These are phyloP conservation scores for Psococerastis gibbosa DNA, from an alignment of 2,888 invertebrate species.

Conservation along the genomic window DNA sequence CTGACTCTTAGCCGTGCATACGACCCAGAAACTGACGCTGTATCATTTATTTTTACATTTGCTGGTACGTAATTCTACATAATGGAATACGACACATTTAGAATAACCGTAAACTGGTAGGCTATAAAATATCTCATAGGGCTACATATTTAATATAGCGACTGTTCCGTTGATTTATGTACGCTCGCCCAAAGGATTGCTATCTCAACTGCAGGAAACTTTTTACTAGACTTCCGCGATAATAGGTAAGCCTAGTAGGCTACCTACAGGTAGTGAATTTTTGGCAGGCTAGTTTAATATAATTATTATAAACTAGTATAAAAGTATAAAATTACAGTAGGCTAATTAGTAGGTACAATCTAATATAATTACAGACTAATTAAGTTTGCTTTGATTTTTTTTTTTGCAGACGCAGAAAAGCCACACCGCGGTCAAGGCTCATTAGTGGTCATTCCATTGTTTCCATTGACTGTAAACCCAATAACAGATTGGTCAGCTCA, in stretches of 20 bases:
- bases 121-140: constrained; percentile 1
- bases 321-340: too few species aligned
- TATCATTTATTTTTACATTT: constrained; percentile 68
- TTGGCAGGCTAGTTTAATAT: too few species aligned
- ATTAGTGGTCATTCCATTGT: constrained; percentile 50
- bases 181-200: too few species aligned
- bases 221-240: too few species aligned
- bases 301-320: too few species aligned
- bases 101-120: constrained; percentile 2
- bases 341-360: too few species aligned
- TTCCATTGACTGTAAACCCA: constrained; percentile 39
- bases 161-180: neutral
- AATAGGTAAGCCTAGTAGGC: too few species aligned
- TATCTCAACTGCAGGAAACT: too few species aligned
- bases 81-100: constrained; percentile 12
- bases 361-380: too few species aligned
- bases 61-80: constrained; percentile 34
- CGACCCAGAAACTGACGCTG: constrained; percentile 50
- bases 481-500: constrained; percentile 54
- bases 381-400: too few species aligned
- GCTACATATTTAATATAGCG: constrained; percentile 10
- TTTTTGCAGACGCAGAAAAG: constrained; percentile 42
- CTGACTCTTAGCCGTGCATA: constrained; percentile 56
- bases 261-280: too few species aligned
- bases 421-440: constrained; percentile 67